phyloP scores from a whole-genome alignment of 2,888 invertebrate genomes.

The Caenorhabditis doughertyi region DNA sequence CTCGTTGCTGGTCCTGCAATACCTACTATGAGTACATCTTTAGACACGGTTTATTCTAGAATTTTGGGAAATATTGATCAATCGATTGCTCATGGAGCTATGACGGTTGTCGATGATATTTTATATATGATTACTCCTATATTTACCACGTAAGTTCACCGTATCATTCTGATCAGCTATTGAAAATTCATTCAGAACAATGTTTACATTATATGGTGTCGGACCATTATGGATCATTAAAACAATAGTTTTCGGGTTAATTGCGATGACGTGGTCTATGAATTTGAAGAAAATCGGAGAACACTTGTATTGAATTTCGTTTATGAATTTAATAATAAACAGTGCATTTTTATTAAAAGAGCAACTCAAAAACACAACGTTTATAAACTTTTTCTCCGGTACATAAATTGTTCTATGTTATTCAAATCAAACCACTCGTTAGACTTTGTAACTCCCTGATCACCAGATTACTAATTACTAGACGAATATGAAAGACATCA shows the following conservation, averaged over 20 bases:
- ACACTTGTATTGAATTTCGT: slow-evolving; percentile 11
- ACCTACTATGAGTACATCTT: slow-evolving; percentile 50
- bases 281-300: slow-evolving; percentile 37
- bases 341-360: neutral
- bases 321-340: neutral
- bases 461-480: neutral
- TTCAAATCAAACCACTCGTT: neutral
- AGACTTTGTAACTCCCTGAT: neutral
- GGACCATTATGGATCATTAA: slow-evolving; percentile 60
- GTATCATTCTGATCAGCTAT: too few relatives aligned
- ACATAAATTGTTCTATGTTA: neutral
- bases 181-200: slow-evolving; percentile 17
- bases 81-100: slow-evolving; percentile 64
- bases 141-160: slow-evolving; percentile 66
- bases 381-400: neutral
- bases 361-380: too few relatives aligned
- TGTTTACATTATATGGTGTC: slow-evolving; percentile 46
- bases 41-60: slow-evolving; percentile 67
- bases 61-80: slow-evolving; percentile 72
- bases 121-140: slow-evolving; percentile 63
- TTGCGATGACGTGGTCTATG: slow-evolving; percentile 17
- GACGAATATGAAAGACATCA: neutral
- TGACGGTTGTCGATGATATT: slow-evolving; percentile 65
- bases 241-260: slow-evolving; percentile 6
- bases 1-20: slow-evolving; percentile 32